A percentile compares a stretch with the other conserved stretches of the same genome.
Evolutionary conservation across 35 echinoderm and acorn worm species (phyloP).

Genomic region (Anneissia japonica): DNA sequence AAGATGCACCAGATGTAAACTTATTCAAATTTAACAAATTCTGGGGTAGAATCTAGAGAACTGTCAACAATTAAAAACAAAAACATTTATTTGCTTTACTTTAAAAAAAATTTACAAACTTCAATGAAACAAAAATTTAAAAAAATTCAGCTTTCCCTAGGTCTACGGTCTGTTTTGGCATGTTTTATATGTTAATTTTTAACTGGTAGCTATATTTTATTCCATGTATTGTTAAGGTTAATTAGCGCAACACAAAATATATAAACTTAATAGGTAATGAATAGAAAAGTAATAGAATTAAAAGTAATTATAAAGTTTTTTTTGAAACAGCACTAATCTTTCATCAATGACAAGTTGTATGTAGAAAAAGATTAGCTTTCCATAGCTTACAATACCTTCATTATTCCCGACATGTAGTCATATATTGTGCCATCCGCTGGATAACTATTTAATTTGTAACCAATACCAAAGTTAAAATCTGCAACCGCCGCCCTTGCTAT

Average conservation of each 20-base stretch:
- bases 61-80: no score
- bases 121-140: no score
- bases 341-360: not conserved
- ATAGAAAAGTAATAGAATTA: not conserved
- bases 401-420: constrained; percentile 95
- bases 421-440: constrained; percentile 92
- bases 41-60: no score
- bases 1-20: no score
- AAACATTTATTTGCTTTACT: no score
- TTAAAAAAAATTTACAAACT: no score
- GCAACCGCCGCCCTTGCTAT: constrained; percentile 43
- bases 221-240: not conserved
- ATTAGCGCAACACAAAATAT: not conserved
- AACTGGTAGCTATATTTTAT: not conserved
- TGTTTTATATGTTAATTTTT: no score
- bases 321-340: not conserved
- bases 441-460: constrained; percentile 76
- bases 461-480: constrained; percentile 83
- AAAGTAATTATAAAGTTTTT: not conserved
- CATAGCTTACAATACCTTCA: constrained; percentile 43
- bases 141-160: no score
- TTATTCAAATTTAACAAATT: no score
- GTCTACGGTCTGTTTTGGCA: no score
- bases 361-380: not conserved
- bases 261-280: not conserved